Conservation (phyloP, 2,113 vertebrate genomes). For the Arenaria interpres region DNA sequence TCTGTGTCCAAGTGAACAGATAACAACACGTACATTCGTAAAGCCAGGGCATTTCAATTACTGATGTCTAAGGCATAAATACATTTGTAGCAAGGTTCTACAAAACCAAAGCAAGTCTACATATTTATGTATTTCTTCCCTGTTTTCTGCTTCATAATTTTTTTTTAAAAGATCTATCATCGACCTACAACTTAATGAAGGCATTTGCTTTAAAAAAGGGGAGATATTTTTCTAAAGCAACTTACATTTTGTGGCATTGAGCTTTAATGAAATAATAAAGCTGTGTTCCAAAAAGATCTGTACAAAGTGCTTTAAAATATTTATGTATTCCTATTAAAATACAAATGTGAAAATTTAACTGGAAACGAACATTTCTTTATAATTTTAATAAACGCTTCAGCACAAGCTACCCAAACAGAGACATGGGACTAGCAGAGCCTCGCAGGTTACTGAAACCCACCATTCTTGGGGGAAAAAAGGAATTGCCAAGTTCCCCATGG, state of each 20-base stretch:
- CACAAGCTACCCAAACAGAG: neutral
- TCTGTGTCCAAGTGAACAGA: neutral
- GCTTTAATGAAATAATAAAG: neutral
- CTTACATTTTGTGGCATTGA: neutral
- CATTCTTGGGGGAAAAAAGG: neutral
- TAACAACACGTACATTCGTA: neutral
- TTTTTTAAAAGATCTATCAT: neutral
- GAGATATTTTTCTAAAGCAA: neutral
- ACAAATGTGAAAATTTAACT: neutral
- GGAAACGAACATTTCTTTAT: neutral
- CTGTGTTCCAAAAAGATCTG: neutral
- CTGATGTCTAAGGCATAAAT: neutral
- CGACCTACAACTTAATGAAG: neutral
- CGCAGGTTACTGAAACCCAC: neutral
- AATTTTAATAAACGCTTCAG: neutral
- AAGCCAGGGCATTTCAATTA: neutral
- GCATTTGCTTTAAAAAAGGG: neutral
- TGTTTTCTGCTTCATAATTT: neutral
- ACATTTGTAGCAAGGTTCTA: neutral
- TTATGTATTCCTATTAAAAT: neutral
- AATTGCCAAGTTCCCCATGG: neutral
- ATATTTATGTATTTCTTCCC: neutral
- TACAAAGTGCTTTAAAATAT: neutral
- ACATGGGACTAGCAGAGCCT: fast-evolving
- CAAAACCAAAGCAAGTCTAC: neutral